Evolutionary conservation across 2,888 invertebrate genomes (phyloP), one percentile per base, ranked within the genome.

Genomic region (Oxytorus armatus): DNA sequence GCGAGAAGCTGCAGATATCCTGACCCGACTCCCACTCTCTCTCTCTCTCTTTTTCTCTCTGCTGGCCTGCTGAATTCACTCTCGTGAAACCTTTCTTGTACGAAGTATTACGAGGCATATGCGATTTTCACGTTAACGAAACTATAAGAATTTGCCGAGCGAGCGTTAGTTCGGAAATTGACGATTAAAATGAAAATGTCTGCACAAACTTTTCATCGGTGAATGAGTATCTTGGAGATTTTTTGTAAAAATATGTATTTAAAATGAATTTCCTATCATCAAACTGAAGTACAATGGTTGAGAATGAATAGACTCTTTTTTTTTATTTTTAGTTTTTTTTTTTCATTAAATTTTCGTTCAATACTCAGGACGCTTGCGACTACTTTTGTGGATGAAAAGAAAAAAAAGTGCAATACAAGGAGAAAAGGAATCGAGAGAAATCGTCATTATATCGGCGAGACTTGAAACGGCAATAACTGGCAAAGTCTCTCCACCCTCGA

Each of bases 391-490:
- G 39, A 33, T 21, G n/a, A 59, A 16, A 39, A n/a, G 0, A 42
- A 8, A 23, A 11, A 42, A 23, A 18, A 39, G 10, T 23, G 21
- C 29, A 25, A 14, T 10, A 18, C 11, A 36, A 14, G 51, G 68
- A 42, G 68, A 53, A 68, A 68, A n/a, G 39, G 65, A 33, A 51
- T 16, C 14, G 39, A 47, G 49, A 66, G 66, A 66, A 51, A 51
- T 66, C 66, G 23, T 21, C 33, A 18, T 49, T 33, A n/a, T 21
- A 39, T 10, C n/a, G 36, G 36, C 18, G 36, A 29, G 29, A 55
- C 0, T 33, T 14, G 10, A 33, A 8, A 53, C 25, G 11, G 23
- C 39, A 44, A 44, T 44, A 47, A 42, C 47, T 29, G 33, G 33
- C 18, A 16, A 18, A 39, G 39, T n/a, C 36, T 36, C 18, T 44